Percentiles rank a stretch among this genome's conserved stretches.
Conservation (phyloP, 2,888 invertebrate genomes). For the Drosophila tanythrix region DNA sequence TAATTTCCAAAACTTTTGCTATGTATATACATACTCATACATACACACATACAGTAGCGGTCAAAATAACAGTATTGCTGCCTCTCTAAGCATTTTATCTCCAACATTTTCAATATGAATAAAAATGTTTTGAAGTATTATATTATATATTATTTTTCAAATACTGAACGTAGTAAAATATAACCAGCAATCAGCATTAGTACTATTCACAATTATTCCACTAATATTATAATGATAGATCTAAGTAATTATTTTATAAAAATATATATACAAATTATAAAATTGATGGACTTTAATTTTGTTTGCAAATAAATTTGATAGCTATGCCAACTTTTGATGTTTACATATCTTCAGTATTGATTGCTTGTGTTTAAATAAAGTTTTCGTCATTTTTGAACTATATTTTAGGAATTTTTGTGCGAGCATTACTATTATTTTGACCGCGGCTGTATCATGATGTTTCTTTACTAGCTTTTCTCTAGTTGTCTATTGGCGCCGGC, state of each 20-base stretch:
- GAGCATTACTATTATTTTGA: background rate
- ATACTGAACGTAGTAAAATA: background rate
- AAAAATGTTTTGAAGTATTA: too few relatives aligned
- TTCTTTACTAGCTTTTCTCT: background rate
- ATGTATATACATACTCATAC: background rate
- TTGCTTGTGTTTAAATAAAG: background rate
- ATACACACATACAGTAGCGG: background rate
- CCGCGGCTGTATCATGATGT: background rate
- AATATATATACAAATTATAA: background rate
- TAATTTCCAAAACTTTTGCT: background rate
- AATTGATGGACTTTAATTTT: background rate
- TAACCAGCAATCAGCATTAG: background rate
- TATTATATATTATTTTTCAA: background rate
- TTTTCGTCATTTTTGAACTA: background rate
- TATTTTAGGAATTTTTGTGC: background rate
- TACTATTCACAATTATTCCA: background rate
- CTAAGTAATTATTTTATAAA: background rate
- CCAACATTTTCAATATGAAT: too few relatives aligned
- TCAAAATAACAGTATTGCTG: background rate
- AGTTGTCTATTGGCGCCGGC: background rate
- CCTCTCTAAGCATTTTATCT: background rate
- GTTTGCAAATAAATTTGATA: background rate
- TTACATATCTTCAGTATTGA: background rate
- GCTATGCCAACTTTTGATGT: background rate
- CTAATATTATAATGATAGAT: background rate